Evolutionary conservation across 2,113 vertebrate species (phyloP).

Genomic region (Tricholaema leucomelas): DNA sequence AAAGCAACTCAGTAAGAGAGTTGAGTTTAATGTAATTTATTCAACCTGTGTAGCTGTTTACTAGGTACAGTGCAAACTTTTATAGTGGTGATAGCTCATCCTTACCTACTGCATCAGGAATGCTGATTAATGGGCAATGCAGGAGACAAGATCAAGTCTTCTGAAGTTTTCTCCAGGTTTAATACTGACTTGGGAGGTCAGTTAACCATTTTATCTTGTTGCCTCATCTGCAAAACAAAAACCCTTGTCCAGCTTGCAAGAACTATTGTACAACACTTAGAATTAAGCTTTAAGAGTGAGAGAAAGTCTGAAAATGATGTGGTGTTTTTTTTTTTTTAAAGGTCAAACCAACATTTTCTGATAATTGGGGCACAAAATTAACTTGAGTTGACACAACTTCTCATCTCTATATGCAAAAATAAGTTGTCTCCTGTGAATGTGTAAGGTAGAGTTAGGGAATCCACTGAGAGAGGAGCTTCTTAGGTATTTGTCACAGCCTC

Average conservation of each 20-base stretch:
- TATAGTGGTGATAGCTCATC: background rate
- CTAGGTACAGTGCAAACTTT: background rate
- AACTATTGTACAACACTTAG: background rate
- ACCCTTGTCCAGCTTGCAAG: background rate
- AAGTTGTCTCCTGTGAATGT: background rate
- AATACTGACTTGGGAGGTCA: background rate
- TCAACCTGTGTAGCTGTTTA: background rate
- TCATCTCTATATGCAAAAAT: background rate
- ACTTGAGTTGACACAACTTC: background rate
- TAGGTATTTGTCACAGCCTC: background rate
- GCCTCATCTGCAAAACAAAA: background rate
- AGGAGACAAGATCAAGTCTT: background rate
- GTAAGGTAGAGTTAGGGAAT: background rate
- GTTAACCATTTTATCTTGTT: background rate
- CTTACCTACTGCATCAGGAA: background rate
- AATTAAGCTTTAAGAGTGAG: background rate
- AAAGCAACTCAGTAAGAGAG: background rate
- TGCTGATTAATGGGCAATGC: background rate
- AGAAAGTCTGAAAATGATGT: background rate
- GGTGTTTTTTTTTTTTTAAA: background rate
- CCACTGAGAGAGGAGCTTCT: background rate
- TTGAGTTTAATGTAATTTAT: background rate
- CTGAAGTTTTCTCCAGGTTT: background rate
- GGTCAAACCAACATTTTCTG: background rate
- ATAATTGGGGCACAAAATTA: background rate